These are phyloP conservation scores for Percopsis omiscomaycus DNA, from an alignment of 2,797 vertebrate species.

Conservation along the genomic window DNA sequence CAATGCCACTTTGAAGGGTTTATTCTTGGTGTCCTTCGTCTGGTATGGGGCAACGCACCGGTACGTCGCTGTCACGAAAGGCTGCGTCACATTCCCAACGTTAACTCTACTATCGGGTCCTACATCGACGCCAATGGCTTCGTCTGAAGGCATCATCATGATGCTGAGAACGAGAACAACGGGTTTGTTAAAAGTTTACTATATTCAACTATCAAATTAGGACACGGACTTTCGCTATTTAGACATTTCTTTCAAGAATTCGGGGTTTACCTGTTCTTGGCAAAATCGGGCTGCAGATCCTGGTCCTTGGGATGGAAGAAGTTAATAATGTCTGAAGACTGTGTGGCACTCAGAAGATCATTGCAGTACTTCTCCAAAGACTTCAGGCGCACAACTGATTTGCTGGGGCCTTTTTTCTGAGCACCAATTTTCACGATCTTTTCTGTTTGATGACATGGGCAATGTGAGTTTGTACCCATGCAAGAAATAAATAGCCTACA, in stretches of 20 bases:
- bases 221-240: too few relatives aligned
- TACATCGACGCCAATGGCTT: slow-evolving; percentile 21
- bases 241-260: too few relatives aligned
- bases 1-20: slow-evolving; percentile 73
- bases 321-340: slow-evolving; percentile 62
- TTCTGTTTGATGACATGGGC: slow-evolving; percentile 38
- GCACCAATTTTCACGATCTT: slow-evolving; percentile 19
- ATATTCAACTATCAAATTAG: background rate
- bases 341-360: slow-evolving; percentile 77
- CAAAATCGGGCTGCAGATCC: slow-evolving; percentile 82
- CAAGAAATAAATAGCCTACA: too few relatives aligned
- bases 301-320: slow-evolving; percentile 83
- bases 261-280: slow-evolving; percentile 79
- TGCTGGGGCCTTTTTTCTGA: slow-evolving; percentile 44
- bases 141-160: slow-evolving; percentile 82
- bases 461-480: background rate
- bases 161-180: slow-evolving; percentile 69
- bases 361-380: slow-evolving; percentile 80
- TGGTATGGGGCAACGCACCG: slow-evolving; percentile 81
- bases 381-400: slow-evolving; percentile 72
- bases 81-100: slow-evolving; percentile 67
- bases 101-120: background rate
- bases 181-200: background rate
- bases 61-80: slow-evolving; percentile 81
- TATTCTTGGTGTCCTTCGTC: slow-evolving; percentile 85